A percentile compares a stretch with the other conserved stretches of the same genome.
Evolutionary conservation across 2,113 vertebrate genomes (phyloP).

Genomic region (Ammodytes dubius): DNA sequence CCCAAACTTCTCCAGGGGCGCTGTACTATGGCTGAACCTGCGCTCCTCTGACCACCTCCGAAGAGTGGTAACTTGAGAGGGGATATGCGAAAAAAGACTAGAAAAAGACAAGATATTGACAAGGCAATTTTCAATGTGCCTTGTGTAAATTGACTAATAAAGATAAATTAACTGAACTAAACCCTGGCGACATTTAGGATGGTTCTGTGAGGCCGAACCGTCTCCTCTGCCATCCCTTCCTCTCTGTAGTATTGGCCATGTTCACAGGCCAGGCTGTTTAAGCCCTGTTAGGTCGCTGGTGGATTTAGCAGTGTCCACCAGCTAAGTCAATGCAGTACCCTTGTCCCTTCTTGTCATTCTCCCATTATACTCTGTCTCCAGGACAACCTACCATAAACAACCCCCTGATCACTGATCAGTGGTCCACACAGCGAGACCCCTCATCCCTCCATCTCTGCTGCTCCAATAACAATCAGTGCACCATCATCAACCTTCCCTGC

Average conservation of each 20-base stretch:
- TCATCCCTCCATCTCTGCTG: background rate
- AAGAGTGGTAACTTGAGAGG: too few species aligned
- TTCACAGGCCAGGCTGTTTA: background rate
- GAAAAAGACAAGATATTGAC: too few species aligned
- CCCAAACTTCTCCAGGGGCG: too few species aligned
- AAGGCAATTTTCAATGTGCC: too few species aligned
- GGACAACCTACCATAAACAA: slow-evolving; percentile 45
- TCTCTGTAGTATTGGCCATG: background rate
- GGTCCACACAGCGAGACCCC: slow-evolving; percentile 39
- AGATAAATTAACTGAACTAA: background rate
- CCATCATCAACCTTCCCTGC: slow-evolving; percentile 40
- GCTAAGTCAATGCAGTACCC: slow-evolving; percentile 27
- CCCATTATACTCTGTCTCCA: slow-evolving; percentile 25
- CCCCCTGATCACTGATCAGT: slow-evolving; percentile 60
- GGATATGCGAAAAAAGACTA: too few species aligned
- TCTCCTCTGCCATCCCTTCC: slow-evolving; percentile 5
- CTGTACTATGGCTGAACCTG: too few species aligned
- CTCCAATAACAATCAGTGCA: slow-evolving; percentile 32
- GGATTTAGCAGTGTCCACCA: background rate
- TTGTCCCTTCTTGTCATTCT: slow-evolving; percentile 42
- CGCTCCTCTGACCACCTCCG: too few species aligned
- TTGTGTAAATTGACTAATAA: too few species aligned
- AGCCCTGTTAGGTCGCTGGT: slow-evolving; percentile 1
- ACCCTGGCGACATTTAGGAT: slow-evolving; percentile 8
- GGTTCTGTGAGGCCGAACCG: slow-evolving; percentile 33